phyloP scores from a whole-genome alignment of 2,113 vertebrate genomes.

The Cyanoliseus patagonus region DNA sequence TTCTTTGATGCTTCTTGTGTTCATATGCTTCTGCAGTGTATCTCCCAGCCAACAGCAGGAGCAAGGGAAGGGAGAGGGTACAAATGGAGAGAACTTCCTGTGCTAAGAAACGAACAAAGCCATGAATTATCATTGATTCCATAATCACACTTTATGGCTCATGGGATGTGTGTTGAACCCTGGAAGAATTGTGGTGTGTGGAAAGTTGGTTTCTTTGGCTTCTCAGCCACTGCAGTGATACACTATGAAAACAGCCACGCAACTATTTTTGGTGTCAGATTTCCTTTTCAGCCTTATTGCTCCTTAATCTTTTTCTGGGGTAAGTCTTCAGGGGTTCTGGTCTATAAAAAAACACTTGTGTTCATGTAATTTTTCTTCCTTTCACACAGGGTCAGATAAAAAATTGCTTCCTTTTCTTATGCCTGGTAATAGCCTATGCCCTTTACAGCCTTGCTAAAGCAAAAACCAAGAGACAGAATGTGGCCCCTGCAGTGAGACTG shows the following conservation, averaged over 20 bases:
- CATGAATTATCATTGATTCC: not conserved
- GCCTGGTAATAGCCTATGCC: not conserved
- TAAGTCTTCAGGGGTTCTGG: not conserved
- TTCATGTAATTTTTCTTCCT: not conserved
- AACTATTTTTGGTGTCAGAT: not conserved
- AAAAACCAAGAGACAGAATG: not conserved
- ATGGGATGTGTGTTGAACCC: not conserved
- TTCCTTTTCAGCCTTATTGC: not conserved
- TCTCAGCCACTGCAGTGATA: not conserved
- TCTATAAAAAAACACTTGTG: not conserved
- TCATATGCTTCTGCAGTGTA: not conserved
- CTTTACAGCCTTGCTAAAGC: not conserved
- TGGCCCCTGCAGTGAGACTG: not conserved
- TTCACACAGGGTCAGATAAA: not conserved
- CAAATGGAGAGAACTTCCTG: not conserved
- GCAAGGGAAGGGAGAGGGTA: not conserved
- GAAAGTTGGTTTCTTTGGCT: constrained; percentile 1
- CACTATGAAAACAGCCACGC: not conserved
- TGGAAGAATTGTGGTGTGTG: not conserved
- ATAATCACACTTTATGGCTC: not conserved
- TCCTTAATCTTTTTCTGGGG: not conserved
- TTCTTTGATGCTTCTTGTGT: not conserved
- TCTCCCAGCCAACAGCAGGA: not conserved
- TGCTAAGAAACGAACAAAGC: not conserved
- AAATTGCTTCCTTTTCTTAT: not conserved